Evolutionary conservation across 2,113 vertebrate genomes (phyloP), one percentile per base, ranked within the genome.

Genomic region (Arizona elegans): DNA sequence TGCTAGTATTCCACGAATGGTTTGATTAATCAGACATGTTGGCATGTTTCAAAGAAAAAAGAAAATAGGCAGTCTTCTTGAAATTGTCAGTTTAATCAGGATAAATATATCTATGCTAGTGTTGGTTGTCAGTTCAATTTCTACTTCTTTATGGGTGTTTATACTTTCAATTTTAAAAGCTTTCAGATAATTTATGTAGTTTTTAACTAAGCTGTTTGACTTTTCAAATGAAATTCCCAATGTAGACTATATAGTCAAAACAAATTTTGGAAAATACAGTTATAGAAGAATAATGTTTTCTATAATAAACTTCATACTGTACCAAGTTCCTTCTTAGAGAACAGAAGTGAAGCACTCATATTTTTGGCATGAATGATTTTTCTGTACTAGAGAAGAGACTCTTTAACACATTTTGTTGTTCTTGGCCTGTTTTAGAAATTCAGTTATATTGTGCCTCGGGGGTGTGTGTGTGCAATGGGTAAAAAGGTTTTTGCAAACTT

Each of bases 341-440:
- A 92, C 62, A 88, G 38, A 88, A 92, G 50, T 33, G 7, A 92
- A 65, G 24, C 87, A 33, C 52, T 92, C 26, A 92, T 50, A 92
- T 88, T 55, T 88, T 88, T 88, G 91, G 29, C 47, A 12, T 54
- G 47, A 65, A 53, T 65, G 29, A 54, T 88, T 92, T 88, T 92
- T 13, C 56, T 86, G 47, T 62, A 15, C 19, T 59, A 33, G 26
- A 33, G 21, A 88, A 53, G 3, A 12, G n/a, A 43, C 86, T 88
- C 85, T 88, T 47, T 88, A 92, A 88, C 50, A 88, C 50, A 26
- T 88, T 88, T 53, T 75, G 50, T 75, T 92, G 75, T 56, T 86
- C 38, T 86, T 91, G 75, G 52, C 47, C n/a, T 65, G 43, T 53
- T 33, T 9, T 87, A 62, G 19, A 62, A 47, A 87, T 59, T 91